Evolutionary conservation across 2,113 vertebrate genomes (phyloP).

Genomic region (Phycodurus eques): DNA sequence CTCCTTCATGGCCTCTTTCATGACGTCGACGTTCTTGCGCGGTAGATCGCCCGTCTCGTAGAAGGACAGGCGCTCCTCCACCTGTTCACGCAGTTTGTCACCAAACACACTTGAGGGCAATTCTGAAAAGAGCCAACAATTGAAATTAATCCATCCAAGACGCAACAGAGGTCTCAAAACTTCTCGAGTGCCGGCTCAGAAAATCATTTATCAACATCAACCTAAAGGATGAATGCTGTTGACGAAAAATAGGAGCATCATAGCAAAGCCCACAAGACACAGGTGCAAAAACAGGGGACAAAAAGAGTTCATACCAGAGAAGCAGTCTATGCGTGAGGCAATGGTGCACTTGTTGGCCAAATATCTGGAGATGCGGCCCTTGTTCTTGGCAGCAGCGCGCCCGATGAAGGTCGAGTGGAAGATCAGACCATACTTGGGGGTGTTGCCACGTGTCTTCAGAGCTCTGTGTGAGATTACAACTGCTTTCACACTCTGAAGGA

Average conservation of each 20-base stretch:
- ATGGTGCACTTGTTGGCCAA: slow-evolving; percentile 97
- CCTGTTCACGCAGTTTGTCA: slow-evolving; percentile 89
- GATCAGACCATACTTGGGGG: slow-evolving; percentile 95
- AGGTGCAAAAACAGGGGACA: background rate
- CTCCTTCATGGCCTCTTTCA: slow-evolving; percentile 88
- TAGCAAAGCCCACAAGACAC: slow-evolving; percentile 57
- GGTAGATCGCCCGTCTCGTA: slow-evolving; percentile 89
- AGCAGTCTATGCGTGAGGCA: slow-evolving; percentile 93
- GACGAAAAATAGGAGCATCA: slow-evolving; percentile 98
- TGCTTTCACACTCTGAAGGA: slow-evolving; percentile 10
- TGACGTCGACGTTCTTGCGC: slow-evolving; percentile 90
- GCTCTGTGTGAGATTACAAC: slow-evolving; percentile 75
- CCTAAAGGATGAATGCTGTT: slow-evolving; percentile 83
- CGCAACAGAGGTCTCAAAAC: fast-evolving
- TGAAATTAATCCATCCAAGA: too few species aligned
- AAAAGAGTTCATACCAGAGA: slow-evolving; percentile 78
- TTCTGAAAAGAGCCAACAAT: slow-evolving; percentile 65
- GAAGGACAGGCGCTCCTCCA: slow-evolving; percentile 90
- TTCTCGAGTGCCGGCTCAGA: slow-evolving; percentile 78
- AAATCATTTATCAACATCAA: slow-evolving; percentile 82
- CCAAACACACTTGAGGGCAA: slow-evolving; percentile 88
- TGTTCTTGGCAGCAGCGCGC: slow-evolving; percentile 93
- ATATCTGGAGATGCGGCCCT: slow-evolving; percentile 96
- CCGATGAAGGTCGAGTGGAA: slow-evolving; percentile 99
- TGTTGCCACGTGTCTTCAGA: slow-evolving; percentile 91